phyloP scores from a whole-genome alignment of 2,797 vertebrate species.

The Lutjanus argentimaculatus region DNA sequence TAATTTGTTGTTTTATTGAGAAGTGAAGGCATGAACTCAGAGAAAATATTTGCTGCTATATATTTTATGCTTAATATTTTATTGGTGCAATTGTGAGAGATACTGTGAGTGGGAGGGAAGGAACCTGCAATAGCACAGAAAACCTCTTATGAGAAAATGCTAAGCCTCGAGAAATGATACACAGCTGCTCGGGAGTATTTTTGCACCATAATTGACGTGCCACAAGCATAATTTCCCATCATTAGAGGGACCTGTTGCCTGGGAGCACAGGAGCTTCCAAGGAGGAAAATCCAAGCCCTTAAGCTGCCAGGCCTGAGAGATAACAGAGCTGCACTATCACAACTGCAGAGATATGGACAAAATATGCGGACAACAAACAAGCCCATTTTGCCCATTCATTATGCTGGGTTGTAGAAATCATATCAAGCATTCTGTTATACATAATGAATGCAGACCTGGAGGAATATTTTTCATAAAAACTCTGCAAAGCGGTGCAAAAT shows the following conservation, averaged over 20 bases:
- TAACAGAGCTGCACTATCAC: constrained; percentile 54
- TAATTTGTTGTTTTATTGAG: constrained; percentile 21
- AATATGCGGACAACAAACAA: constrained; percentile 63
- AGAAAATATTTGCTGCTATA: constrained; percentile 24
- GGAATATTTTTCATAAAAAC: constrained; percentile 49
- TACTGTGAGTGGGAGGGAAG: constrained; percentile 23
- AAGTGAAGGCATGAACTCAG: background rate
- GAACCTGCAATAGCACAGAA: constrained; percentile 36
- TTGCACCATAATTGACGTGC: constrained; percentile 68
- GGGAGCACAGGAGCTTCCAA: constrained; percentile 61
- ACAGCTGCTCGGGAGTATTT: constrained; percentile 57
- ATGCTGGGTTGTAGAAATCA: constrained; percentile 41
- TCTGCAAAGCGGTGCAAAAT: constrained; percentile 37
- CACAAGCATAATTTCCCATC: constrained; percentile 71
- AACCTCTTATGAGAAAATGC: constrained; percentile 49
- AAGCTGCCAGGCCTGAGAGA: constrained; percentile 58
- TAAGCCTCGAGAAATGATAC: constrained; percentile 62
- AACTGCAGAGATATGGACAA: constrained; percentile 49
- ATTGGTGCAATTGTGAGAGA: constrained; percentile 35
- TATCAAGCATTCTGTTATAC: constrained; percentile 55
- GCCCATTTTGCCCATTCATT: constrained; percentile 56
- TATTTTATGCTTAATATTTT: constrained; percentile 43
- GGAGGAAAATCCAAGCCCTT: constrained; percentile 59
- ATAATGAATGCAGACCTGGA: constrained; percentile 65
- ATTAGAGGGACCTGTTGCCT: constrained; percentile 77